Percentiles rank a stretch among this genome's conserved stretches.
Conservation (phyloP, 2,113 vertebrate genomes). For the mouse (Mus musculus) region DNA sequence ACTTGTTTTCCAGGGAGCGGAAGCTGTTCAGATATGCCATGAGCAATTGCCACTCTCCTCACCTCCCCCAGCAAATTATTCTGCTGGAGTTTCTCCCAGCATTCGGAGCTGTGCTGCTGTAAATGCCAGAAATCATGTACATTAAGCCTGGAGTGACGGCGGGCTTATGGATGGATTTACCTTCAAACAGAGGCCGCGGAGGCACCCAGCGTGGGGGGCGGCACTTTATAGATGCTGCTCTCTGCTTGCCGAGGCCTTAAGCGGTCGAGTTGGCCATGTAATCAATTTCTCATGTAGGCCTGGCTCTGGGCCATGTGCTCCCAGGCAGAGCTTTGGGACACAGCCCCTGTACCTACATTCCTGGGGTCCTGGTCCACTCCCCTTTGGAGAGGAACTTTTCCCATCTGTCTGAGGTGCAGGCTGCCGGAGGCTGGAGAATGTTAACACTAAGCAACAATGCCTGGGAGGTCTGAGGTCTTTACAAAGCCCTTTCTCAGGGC, state of each 20-base stretch:
- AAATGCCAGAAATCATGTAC: conserved; percentile 83
- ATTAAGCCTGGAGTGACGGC: conserved; percentile 79
- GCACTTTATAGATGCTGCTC: conserved; percentile 67
- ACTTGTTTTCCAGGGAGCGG: conserved; percentile 73
- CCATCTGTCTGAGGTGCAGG: not conserved
- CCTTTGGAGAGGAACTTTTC: not conserved
- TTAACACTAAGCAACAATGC: not conserved
- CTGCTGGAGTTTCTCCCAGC: conserved; percentile 75
- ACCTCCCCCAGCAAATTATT: conserved; percentile 74
- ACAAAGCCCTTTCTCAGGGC: not conserved
- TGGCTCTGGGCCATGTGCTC: conserved; percentile 61
- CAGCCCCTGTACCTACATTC: not conserved
- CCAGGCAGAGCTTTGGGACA: conserved; percentile 22
- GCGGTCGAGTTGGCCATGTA: conserved; percentile 62
- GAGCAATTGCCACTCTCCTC: conserved; percentile 65
- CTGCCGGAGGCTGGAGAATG: too few species aligned
- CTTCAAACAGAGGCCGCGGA: conserved; percentile 78
- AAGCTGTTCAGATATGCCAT: conserved; percentile 65
- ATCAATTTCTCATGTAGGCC: conserved; percentile 75
- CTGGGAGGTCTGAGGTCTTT: not conserved
- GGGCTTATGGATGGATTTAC: conserved; percentile 81
- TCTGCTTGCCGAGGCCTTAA: conserved; percentile 67
- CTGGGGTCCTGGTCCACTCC: not conserved
- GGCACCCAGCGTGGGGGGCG: conserved; percentile 64
- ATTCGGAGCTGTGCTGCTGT: conserved; percentile 64